Percentiles rank a stretch among this genome's conserved stretches.
Conservation (phyloP, 2,113 vertebrate species). For the Progne subis region DNA sequence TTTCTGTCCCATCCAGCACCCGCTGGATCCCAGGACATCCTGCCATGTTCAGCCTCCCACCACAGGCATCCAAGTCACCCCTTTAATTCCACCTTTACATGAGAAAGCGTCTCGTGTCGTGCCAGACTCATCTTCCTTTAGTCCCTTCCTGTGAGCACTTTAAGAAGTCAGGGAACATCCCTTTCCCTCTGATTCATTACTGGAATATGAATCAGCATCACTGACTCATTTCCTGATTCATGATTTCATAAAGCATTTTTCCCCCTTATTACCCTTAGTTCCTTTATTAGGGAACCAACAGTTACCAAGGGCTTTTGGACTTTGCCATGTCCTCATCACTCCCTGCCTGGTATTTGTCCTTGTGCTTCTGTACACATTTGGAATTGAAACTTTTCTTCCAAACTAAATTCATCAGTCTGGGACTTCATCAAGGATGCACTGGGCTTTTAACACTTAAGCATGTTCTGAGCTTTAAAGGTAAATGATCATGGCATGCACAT, state of each 20-base stretch:
- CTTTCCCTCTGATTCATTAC: not conserved
- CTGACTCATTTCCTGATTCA: conserved; percentile 38
- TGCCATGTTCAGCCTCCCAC: not conserved
- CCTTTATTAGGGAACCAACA: not conserved
- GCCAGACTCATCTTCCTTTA: not conserved
- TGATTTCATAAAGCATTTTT: not conserved
- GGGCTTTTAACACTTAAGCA: not conserved
- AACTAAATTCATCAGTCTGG: not conserved
- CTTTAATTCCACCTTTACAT: not conserved
- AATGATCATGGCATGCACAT: not conserved
- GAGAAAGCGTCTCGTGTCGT: not conserved
- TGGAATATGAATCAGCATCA: conserved; percentile 22
- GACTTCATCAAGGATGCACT: not conserved
- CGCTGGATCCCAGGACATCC: not conserved
- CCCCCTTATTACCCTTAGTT: not conserved
- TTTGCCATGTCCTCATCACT: not conserved
- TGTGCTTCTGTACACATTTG: not conserved
- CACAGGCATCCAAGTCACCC: not conserved
- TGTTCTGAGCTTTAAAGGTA: not conserved
- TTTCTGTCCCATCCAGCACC: not conserved
- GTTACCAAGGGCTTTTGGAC: conserved; percentile 1
- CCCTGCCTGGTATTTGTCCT: not conserved
- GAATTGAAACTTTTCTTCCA: not conserved
- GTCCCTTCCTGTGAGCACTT: not conserved
- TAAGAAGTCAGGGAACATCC: not conserved